Evolutionary conservation across 1,140 invertebrate species (phyloP).

Genomic region (Agrypnia vestita): DNA sequence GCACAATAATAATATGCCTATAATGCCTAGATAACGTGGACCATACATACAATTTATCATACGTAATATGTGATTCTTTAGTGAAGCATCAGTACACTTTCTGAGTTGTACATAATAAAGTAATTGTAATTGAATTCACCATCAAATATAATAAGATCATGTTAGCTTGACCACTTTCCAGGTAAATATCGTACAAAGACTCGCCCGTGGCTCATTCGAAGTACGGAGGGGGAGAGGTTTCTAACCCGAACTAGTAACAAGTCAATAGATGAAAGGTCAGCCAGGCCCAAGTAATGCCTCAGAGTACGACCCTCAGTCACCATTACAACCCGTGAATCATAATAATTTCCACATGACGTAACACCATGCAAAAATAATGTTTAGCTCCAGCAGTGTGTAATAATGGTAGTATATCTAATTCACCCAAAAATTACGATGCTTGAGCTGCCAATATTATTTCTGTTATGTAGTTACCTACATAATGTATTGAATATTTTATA

Average conservation of each 20-base stretch:
- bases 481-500: too few species aligned
- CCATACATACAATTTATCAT: too few species aligned
- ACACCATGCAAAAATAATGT: conserved; percentile 3
- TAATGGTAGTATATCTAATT: too few species aligned
- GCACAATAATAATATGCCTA: too few species aligned
- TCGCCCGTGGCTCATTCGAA: not conserved
- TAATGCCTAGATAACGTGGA: too few species aligned
- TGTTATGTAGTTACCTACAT: too few species aligned
- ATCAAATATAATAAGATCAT: not conserved
- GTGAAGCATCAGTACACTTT: too few species aligned
- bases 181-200: not conserved
- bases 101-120: not conserved
- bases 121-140: not conserved
- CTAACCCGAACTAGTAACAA: conserved; percentile 39
- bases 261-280: conserved; percentile 46
- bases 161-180: not conserved
- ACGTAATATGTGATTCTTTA: too few species aligned
- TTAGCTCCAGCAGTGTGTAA: too few species aligned
- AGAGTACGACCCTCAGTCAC: conserved; percentile 21
- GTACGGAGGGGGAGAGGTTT: not conserved
- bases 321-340: conserved; percentile 29
- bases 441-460: too few species aligned
- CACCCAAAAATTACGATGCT: too few species aligned
- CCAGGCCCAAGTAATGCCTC: conserved; percentile 44
- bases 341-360: conserved; percentile 40